These are phyloP conservation scores for Arnoldichthys spilopterus DNA, from an alignment of 2,797 vertebrate species.

Conservation along the genomic window DNA sequence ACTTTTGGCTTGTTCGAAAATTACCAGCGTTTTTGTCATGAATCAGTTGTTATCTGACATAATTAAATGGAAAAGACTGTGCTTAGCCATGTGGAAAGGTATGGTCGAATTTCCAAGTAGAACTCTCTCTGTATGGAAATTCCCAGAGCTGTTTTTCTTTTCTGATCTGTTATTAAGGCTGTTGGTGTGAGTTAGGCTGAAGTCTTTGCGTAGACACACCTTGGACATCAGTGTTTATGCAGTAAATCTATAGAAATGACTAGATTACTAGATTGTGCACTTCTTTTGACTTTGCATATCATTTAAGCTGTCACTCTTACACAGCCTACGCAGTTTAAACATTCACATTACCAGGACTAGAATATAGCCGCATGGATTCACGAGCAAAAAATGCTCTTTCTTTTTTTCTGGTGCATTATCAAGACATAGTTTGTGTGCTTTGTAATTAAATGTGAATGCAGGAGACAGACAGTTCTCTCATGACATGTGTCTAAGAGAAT, in stretches of 20 bases:
- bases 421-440: too few species aligned
- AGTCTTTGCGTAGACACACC: background rate
- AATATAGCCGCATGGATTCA: background rate
- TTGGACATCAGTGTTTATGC: background rate
- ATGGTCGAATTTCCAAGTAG: constrained; percentile 6
- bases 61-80: background rate
- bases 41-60: background rate
- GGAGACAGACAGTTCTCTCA: background rate
- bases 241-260: background rate
- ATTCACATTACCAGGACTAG: too few species aligned
- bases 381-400: background rate
- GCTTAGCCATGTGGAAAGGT: constrained; percentile 14
- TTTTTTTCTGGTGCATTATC: background rate
- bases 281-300: background rate
- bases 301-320: background rate
- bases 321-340: too few species aligned
- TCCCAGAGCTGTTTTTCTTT: constrained; percentile 4
- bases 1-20: background rate
- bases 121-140: constrained; percentile 3
- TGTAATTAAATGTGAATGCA: background rate
- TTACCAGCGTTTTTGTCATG: background rate
- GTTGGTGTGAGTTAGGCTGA: background rate
- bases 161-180: too few species aligned
- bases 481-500: background rate
- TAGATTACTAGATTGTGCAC: background rate